Conservation (phyloP, 2,113 vertebrate genomes). For the Camelus bactrianus region DNA sequence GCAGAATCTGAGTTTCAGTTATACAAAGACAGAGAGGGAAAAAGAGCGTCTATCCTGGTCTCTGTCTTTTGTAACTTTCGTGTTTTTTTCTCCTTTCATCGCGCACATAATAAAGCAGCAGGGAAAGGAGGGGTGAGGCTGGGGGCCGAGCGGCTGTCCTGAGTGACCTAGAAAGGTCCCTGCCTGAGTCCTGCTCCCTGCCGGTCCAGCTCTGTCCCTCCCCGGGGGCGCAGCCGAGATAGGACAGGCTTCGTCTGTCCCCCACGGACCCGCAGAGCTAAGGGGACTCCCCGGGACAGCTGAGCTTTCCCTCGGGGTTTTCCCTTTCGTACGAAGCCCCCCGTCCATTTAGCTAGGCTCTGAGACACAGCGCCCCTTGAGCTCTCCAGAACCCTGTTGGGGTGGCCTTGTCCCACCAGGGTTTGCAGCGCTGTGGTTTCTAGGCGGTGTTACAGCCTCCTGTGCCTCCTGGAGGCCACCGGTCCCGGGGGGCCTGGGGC, state of each 20-base stretch:
- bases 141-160: not conserved
- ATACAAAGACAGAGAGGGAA: not conserved
- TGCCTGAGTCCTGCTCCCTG: not conserved
- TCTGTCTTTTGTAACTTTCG: not conserved
- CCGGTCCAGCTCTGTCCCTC: accelerated
- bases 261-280: not conserved
- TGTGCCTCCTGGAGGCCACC: not conserved
- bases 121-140: not conserved
- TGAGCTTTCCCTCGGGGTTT: not conserved
- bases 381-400: not conserved
- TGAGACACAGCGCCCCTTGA: not conserved
- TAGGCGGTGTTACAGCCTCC: no score
- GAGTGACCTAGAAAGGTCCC: not conserved
- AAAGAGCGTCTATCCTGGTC: not conserved
- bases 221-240: not conserved
- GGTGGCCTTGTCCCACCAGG: not conserved
- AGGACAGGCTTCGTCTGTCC: not conserved
- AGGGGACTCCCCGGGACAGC: not conserved
- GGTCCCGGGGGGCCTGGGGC: not conserved
- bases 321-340: not conserved
- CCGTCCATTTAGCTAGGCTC: not conserved
- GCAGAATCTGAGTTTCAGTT: not conserved
- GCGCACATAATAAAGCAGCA: not conserved
- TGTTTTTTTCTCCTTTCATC: not conserved
- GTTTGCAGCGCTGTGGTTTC: no score